phyloP scores from a whole-genome alignment of 2,888 invertebrate genomes.

The Lasioglossum leucozonium region DNA sequence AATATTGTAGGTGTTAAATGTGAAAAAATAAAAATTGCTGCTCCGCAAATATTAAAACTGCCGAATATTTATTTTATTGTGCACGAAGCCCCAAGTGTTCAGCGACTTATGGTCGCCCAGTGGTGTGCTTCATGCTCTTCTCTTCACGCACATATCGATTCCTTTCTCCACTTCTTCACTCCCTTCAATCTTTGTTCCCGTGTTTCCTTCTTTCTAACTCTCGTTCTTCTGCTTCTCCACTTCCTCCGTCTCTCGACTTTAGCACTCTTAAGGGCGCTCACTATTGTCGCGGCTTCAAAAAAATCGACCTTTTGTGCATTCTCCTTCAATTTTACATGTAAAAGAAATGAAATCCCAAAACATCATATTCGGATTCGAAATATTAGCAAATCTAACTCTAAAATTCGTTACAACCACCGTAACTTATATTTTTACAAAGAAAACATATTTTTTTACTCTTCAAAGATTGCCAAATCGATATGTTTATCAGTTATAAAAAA shows the following conservation, averaged over 20 bases:
- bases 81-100: not conserved
- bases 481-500: not conserved
- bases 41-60: not conserved
- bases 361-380: not conserved
- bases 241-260: conserved; percentile 3
- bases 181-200: conserved; percentile 11
- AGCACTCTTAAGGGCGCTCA: conserved; percentile 3
- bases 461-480: not conserved
- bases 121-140: not conserved
- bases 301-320: not conserved
- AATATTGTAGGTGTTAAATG: not conserved
- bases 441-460: not conserved
- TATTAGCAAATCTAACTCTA: not conserved
- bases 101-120: not conserved
- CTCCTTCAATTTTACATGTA: not conserved
- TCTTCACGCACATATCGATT: not conserved
- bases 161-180: not conserved
- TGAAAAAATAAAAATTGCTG: not conserved
- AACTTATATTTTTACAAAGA: not conserved
- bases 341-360: not conserved
- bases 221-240: not conserved
- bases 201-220: conserved; percentile 4
- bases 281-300: not conserved
- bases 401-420: not conserved
- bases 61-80: not conserved